Evolutionary conservation across 2,888 invertebrate genomes (phyloP).

Genomic region (Hemicrepidius hirtus): DNA sequence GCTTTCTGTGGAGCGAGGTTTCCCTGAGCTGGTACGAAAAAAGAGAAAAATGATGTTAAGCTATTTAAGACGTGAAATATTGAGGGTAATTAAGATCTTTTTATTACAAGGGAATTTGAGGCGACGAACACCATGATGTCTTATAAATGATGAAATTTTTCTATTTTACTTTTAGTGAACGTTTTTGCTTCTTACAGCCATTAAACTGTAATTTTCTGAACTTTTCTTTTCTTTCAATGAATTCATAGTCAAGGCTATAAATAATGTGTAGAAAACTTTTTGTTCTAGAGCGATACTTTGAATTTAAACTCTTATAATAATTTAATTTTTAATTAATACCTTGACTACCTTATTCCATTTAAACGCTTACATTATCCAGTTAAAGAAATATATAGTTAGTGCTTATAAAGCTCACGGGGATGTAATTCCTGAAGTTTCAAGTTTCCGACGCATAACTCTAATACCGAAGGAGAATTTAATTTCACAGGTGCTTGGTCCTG

Average conservation of each 20-base stretch:
- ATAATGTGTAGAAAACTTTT: too few species aligned
- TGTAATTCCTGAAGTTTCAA: too few species aligned
- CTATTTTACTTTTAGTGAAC: constrained; percentile 10
- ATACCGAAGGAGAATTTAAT: constrained; percentile 26
- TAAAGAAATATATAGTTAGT: too few species aligned
- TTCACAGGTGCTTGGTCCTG: constrained; percentile 22
- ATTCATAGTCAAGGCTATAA: too few species aligned
- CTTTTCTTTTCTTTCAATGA: too few species aligned
- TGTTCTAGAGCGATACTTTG: too few species aligned
- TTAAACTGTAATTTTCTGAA: neutral
- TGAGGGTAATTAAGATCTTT: constrained; percentile 22
- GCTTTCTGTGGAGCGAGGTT: neutral
- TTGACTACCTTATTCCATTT: too few species aligned
- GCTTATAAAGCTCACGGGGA: too few species aligned
- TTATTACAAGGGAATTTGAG: constrained; percentile 28
- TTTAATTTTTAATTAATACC: too few species aligned
- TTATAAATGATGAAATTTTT: constrained; percentile 25
- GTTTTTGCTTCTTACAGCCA: constrained; percentile 1
- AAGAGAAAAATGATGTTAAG: constrained; percentile 22
- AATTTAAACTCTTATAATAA: too few species aligned
- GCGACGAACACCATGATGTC: constrained; percentile 18
- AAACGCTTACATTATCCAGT: too few species aligned
- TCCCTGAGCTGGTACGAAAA: constrained; percentile 2
- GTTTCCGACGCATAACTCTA: constrained; percentile 2
- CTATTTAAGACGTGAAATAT: constrained; percentile 25